Conservation (phyloP, 1,140 invertebrate species). For the Ganaspis sp. region DNA sequence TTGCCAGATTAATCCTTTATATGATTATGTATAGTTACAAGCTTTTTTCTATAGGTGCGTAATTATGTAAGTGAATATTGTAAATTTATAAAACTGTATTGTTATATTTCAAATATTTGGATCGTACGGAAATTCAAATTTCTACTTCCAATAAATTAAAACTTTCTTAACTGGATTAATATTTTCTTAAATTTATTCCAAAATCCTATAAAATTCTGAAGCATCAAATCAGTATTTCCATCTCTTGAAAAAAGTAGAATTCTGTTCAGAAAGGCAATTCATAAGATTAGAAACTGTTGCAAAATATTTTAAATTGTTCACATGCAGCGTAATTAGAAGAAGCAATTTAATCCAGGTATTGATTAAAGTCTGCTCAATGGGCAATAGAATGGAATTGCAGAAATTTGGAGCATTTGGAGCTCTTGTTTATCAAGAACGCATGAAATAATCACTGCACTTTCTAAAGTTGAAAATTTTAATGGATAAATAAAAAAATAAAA, state of each 20-base stretch:
- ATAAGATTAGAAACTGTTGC: neutral
- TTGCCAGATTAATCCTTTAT: neutral
- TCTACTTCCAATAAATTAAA: no score
- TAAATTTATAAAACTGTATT: no score
- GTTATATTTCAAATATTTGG: no score
- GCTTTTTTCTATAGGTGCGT: no score
- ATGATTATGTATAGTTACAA: neutral
- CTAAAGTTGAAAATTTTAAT: neutral
- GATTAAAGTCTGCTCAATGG: neutral
- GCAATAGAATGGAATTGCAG: neutral
- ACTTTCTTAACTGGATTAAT: no score
- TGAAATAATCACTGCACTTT: neutral
- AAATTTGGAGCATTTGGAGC: neutral
- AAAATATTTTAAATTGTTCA: slow-evolving; percentile 6
- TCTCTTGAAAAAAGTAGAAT: no score
- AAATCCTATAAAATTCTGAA: no score
- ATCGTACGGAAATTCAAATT: no score
- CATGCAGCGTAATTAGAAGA: neutral
- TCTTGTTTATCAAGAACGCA: neutral
- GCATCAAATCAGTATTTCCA: no score
- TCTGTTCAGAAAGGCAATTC: neutral
- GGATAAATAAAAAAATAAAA: neutral
- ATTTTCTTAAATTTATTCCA: no score
- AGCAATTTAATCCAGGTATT: neutral
- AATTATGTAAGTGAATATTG: no score